These are phyloP conservation scores for Rutpela maculata DNA, from an alignment of 2,888 invertebrate species.

Conservation along the genomic window DNA sequence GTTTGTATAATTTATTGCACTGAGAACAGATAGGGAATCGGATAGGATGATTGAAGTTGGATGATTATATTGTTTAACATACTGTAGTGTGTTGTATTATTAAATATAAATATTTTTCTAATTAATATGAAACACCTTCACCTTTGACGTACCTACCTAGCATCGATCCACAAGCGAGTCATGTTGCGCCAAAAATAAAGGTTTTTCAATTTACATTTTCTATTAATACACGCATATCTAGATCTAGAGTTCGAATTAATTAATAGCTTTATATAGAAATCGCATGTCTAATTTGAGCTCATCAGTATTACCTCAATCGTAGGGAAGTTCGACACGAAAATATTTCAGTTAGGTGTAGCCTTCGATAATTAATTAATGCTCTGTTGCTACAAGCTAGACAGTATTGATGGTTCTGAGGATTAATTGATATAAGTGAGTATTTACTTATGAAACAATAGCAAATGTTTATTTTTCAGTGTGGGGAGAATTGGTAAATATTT, in stretches of 20 bases:
- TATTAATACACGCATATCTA: slow-evolving; percentile 27
- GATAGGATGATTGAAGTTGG: too few relatives aligned
- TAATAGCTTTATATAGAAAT: slow-evolving; percentile 20
- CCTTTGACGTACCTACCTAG: neutral
- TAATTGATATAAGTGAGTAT: neutral
- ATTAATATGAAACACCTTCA: neutral
- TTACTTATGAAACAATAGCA: neutral
- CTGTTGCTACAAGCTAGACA: neutral
- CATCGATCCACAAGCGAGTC: neutral
- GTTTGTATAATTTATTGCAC: too few relatives aligned
- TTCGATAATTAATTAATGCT: neutral
- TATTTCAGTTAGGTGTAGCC: neutral
- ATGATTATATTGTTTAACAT: too few relatives aligned
- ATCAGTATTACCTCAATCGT: neutral
- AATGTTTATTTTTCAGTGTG: too few relatives aligned
- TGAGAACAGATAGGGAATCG: too few relatives aligned
- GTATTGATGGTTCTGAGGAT: neutral
- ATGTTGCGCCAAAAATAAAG: slow-evolving; percentile 5
- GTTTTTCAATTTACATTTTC: slow-evolving; percentile 21
- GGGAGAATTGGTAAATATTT: too few relatives aligned
- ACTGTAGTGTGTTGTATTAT: too few relatives aligned
- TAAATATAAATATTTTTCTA: neutral
- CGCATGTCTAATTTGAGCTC: slow-evolving; percentile 13
- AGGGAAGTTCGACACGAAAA: neutral
- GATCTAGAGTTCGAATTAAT: slow-evolving; percentile 13